phyloP scores from a whole-genome alignment of 2,888 invertebrate genomes.

The Diaperis boleti region DNA sequence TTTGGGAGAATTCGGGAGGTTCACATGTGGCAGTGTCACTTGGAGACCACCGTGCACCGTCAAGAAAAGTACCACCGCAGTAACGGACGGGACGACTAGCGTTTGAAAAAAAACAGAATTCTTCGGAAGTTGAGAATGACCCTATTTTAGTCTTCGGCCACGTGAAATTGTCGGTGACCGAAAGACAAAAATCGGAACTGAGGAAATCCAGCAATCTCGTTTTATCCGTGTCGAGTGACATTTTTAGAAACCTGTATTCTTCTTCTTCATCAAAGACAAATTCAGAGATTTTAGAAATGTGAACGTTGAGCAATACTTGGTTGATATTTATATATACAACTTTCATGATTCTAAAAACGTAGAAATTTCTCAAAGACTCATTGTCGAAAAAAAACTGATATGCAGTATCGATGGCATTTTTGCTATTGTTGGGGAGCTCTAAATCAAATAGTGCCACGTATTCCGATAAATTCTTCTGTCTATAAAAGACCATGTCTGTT shows the following conservation, averaged over 20 bases:
- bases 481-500: neutral
- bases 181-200: slow-evolving; percentile 16
- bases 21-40: neutral
- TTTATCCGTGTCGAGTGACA: neutral
- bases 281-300: neutral
- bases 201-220: slow-evolving; percentile 37
- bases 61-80: slow-evolving; percentile 69
- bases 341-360: slow-evolving; percentile 5
- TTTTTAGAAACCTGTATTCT: neutral
- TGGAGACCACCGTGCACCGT: slow-evolving; percentile 69
- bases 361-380: neutral
- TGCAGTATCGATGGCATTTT: too few relatives aligned
- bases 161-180: slow-evolving; percentile 8
- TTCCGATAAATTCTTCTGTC: neutral
- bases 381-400: too few relatives aligned
- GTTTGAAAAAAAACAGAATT: slow-evolving; percentile 48
- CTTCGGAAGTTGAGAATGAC: neutral
- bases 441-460: neutral
- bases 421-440: too few relatives aligned
- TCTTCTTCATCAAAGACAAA: neutral
- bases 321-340: neutral
- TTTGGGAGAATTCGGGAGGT: neutral
- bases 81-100: slow-evolving; percentile 69
- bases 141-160: slow-evolving; percentile 25
- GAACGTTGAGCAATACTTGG: neutral